phyloP scores from a whole-genome alignment of 2,797 vertebrate species.

The Micrastur ruficollis region DNA sequence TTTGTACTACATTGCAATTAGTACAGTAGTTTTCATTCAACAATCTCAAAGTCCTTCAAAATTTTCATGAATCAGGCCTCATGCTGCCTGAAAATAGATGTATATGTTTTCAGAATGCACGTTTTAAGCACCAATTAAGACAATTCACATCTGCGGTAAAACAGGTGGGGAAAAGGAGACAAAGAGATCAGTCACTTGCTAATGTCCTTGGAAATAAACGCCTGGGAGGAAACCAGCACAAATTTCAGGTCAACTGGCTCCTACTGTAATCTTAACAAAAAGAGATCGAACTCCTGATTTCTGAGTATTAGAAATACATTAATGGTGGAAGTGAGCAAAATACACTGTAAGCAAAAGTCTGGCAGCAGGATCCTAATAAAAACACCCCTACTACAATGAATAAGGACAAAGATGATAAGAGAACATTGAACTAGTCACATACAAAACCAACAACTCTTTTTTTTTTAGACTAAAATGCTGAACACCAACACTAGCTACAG shows the following conservation, averaged over 20 bases:
- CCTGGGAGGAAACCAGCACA: not conserved
- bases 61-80: not conserved
- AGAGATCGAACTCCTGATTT: not conserved
- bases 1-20: not conserved
- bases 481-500: not conserved
- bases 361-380: not conserved
- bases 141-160: not conserved
- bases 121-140: not conserved
- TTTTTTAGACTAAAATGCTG: not conserved
- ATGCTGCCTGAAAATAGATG: not conserved
- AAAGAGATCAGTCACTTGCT: not conserved
- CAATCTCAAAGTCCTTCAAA: not conserved
- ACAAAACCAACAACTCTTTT: not conserved
- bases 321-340: not conserved
- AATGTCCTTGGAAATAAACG: not conserved
- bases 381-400: fast-evolving
- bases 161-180: not conserved
- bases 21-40: not conserved
- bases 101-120: not conserved
- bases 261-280: not conserved
- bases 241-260: not conserved
- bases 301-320: not conserved
- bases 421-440: not conserved
- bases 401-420: not conserved
- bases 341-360: not conserved